Evolutionary conservation across 1,140 invertebrate genomes (phyloP).

Genomic region (Zophobas atratus): DNA sequence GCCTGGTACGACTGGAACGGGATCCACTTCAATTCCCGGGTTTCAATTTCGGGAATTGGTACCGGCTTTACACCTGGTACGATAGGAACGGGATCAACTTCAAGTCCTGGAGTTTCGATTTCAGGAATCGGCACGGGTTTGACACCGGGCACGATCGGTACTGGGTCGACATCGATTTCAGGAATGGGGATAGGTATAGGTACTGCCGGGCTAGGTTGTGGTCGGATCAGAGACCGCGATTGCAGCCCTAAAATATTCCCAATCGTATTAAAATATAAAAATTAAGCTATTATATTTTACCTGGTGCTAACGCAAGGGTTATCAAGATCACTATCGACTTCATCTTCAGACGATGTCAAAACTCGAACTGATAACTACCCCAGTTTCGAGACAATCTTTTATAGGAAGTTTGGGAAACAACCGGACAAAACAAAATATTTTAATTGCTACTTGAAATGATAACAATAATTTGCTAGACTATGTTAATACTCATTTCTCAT

Average conservation of each 20-base stretch:
- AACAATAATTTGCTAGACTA: background rate
- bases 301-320: background rate
- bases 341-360: background rate
- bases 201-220: conserved; percentile 3
- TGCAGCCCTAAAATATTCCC: conserved; percentile 2
- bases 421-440: background rate
- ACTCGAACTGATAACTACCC: background rate
- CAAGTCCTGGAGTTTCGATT: background rate
- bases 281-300: background rate
- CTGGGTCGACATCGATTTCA: background rate
- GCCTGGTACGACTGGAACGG: background rate
- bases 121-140: conserved; percentile 15
- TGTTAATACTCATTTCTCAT: background rate
- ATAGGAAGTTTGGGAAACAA: background rate
- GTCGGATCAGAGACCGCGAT: conserved; percentile 1
- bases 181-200: background rate
- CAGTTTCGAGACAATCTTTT: background rate
- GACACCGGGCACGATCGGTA: conserved; percentile 15
- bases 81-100: background rate
- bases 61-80: background rate
- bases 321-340: background rate
- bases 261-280: background rate
- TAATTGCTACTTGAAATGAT: background rate
- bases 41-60: conserved; percentile 1
- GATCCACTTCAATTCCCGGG: conserved; percentile 1